Percentiles rank a stretch among this genome's conserved stretches.
These are phyloP conservation scores for Rostratula benghalensis DNA, from an alignment of 2,113 vertebrate species.

Conservation along the genomic window DNA sequence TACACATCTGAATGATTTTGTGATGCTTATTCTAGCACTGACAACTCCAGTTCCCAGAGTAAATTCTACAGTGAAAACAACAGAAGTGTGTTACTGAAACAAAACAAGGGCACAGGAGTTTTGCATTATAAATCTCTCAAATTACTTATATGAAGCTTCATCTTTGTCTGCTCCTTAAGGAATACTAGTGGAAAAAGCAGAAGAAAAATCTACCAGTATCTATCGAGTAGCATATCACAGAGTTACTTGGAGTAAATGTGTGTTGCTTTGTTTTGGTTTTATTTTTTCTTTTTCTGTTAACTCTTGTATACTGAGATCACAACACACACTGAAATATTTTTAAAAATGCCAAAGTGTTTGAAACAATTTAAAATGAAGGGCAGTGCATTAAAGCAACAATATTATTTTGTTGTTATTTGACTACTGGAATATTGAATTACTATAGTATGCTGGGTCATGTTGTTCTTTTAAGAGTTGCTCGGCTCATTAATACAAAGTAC, in stretches of 20 bases:
- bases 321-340: background rate
- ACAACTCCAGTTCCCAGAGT: background rate
- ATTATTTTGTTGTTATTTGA: constrained; percentile 20
- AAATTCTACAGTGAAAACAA: background rate
- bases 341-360: background rate
- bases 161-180: background rate
- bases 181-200: background rate
- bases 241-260: background rate
- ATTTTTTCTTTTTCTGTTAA: background rate
- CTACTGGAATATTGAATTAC: constrained; percentile 13
- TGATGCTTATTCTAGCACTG: constrained; percentile 29
- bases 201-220: background rate
- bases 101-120: constrained; percentile 18
- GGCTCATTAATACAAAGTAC: constrained; percentile 55
- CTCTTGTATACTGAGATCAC: background rate
- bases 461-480: constrained; percentile 50
- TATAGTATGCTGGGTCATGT: constrained; percentile 17
- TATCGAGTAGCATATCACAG: background rate
- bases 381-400: background rate
- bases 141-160: background rate
- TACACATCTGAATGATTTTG: constrained; percentile 30
- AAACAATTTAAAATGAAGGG: background rate
- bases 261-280: background rate
- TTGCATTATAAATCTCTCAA: background rate
- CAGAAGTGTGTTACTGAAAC: constrained; percentile 10